Evolutionary conservation across 2,113 vertebrate genomes (phyloP).

Genomic region (Chinchilla lanigera): DNA sequence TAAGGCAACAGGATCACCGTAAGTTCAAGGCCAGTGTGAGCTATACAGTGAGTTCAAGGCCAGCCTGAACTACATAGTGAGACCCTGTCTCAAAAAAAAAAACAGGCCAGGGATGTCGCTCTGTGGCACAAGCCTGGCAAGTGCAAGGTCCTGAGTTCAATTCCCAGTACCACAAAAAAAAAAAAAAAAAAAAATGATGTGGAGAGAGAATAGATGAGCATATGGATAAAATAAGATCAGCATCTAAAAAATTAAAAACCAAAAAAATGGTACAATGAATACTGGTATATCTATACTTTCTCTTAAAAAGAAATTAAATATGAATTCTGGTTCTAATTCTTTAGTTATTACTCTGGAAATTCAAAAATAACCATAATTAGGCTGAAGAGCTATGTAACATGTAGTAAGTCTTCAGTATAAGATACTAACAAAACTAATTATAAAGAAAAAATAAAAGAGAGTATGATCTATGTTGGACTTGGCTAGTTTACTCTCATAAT

Average conservation of each 20-base stretch:
- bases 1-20: neutral
- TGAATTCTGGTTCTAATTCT: neutral
- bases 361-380: slow-evolving; percentile 48
- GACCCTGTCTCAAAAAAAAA: neutral
- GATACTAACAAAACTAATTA: neutral
- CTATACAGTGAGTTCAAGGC: neutral
- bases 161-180: neutral
- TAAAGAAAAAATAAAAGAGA: neutral
- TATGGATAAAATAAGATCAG: neutral
- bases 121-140: no score
- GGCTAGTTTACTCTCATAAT: slow-evolving; percentile 47
- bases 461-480: neutral
- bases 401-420: neutral
- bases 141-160: no score
- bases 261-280: slow-evolving; percentile 10
- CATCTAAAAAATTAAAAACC: neutral
- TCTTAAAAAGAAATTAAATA: neutral
- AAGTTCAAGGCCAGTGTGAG: neutral
- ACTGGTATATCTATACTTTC: neutral
- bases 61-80: neutral
- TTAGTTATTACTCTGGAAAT: slow-evolving; percentile 41
- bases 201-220: neutral
- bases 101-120: no score
- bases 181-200: neutral
- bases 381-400: neutral